A percentile compares a stretch with the other conserved stretches of the same genome.
These are phyloP conservation scores for Dromococcyx pavoninus DNA, from an alignment of 2,797 vertebrate species.

Conservation along the genomic window DNA sequence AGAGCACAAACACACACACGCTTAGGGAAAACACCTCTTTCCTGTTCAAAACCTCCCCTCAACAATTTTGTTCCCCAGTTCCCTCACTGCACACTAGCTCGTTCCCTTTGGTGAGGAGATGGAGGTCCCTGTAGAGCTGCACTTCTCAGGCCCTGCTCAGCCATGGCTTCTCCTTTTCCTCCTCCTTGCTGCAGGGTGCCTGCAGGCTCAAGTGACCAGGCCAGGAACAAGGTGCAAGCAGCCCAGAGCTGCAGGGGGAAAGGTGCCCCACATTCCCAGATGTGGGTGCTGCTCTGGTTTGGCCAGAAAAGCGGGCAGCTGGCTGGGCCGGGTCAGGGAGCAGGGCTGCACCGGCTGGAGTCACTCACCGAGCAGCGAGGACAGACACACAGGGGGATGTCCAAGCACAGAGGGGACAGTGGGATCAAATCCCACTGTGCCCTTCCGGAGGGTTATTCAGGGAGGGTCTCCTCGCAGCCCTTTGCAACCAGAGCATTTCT, in stretches of 20 bases:
- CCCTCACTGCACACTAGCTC: neutral
- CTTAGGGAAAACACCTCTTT: neutral
- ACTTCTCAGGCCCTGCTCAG: neutral
- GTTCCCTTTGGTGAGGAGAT: rapidly evolving
- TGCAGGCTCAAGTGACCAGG: too few species aligned
- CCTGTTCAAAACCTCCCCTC: neutral
- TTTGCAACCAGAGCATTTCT: neutral
- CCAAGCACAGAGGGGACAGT: neutral
- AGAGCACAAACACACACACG: neutral
- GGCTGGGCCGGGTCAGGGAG: neutral
- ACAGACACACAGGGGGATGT: rapidly evolving
- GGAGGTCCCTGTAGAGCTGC: neutral
- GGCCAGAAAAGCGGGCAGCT: neutral
- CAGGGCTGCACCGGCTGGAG: neutral
- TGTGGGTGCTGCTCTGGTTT: neutral
- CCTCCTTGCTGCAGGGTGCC: rapidly evolving
- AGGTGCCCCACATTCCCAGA: rapidly evolving
- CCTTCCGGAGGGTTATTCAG: neutral
- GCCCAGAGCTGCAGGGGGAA: neutral
- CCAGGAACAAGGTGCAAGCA: neutral
- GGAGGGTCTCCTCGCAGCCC: too few species aligned
- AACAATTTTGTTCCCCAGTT: neutral
- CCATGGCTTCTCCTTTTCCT: rapidly evolving
- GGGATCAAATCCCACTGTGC: neutral
- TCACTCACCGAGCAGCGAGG: neutral